phyloP scores from a whole-genome alignment of 2,113 vertebrate genomes.

The Ailurus styani region DNA sequence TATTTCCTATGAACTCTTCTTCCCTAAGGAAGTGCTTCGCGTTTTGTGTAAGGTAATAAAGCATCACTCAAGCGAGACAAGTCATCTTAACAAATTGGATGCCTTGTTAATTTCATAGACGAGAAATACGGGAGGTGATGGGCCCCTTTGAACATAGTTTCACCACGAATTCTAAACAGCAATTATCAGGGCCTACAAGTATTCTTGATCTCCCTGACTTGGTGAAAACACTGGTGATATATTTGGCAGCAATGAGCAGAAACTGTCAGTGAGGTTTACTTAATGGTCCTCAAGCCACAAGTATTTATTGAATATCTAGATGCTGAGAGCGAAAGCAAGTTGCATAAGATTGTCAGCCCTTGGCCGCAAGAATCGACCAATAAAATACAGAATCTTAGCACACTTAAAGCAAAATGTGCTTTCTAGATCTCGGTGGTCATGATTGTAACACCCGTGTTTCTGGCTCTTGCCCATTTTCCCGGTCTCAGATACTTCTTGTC shows the following conservation, averaged over 20 bases:
- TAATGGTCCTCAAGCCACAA: background rate
- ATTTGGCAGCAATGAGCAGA: background rate
- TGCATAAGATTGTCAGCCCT: background rate
- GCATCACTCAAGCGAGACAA: background rate
- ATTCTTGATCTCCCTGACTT: background rate
- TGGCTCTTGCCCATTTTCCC: background rate
- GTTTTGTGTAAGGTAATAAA: background rate
- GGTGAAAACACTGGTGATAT: background rate
- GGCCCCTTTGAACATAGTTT: background rate
- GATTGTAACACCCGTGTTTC: background rate
- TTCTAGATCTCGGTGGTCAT: background rate
- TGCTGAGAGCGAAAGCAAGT: background rate
- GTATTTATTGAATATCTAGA: background rate
- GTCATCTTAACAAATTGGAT: constrained; percentile 3
- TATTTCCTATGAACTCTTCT: background rate
- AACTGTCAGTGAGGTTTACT: background rate
- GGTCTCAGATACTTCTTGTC: background rate
- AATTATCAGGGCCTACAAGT: background rate
- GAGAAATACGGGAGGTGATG: background rate
- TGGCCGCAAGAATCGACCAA: background rate
- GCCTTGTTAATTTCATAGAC: constrained; percentile 25
- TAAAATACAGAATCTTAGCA: background rate
- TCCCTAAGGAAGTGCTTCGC: background rate
- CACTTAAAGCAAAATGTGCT: background rate
- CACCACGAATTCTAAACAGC: background rate